A percentile compares a stretch with the other conserved stretches of the same genome.
These are phyloP conservation scores for Acanthurus tractus DNA, from an alignment of 2,797 vertebrate genomes.

Conservation along the genomic window DNA sequence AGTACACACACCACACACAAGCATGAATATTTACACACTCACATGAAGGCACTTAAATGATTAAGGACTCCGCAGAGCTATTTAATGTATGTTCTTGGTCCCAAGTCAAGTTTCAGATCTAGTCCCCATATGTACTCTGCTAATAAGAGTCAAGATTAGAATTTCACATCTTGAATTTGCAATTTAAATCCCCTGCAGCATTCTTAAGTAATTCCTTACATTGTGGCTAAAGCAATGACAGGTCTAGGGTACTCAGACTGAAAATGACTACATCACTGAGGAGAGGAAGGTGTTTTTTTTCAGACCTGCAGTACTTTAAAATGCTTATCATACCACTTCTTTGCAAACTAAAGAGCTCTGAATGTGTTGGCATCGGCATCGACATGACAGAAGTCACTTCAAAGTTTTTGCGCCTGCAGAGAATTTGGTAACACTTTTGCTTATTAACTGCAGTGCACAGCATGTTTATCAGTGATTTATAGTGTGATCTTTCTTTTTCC, in stretches of 20 bases:
- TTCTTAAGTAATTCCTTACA: constrained; percentile 38
- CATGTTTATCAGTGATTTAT: neutral
- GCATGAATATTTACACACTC: neutral
- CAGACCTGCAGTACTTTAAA: constrained; percentile 5
- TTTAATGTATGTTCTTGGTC: constrained; percentile 17
- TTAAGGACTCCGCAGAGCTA: neutral
- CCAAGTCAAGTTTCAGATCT: constrained; percentile 25
- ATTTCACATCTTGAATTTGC: constrained; percentile 42
- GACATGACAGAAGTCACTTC: constrained; percentile 21
- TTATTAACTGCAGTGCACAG: no score
- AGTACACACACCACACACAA: neutral
- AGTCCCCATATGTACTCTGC: constrained; percentile 18
- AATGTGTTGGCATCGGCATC: neutral
- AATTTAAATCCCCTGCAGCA: constrained; percentile 41
- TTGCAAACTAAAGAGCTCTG: constrained; percentile 26
- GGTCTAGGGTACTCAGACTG: constrained; percentile 26
- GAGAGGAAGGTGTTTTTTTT: constrained; percentile 17
- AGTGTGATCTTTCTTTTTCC: neutral
- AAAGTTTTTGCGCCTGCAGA: constrained; percentile 12
- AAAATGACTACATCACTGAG: constrained; percentile 26
- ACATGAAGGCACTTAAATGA: constrained; percentile 11
- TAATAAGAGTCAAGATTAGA: constrained; percentile 34
- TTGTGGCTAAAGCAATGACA: constrained; percentile 48
- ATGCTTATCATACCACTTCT: neutral
- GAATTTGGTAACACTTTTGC: neutral